Percentiles rank a stretch among this genome's conserved stretches.
Conservation (phyloP, 35 echinoderm and acorn worm species). For the Apostichopus parvimensis region DNA sequence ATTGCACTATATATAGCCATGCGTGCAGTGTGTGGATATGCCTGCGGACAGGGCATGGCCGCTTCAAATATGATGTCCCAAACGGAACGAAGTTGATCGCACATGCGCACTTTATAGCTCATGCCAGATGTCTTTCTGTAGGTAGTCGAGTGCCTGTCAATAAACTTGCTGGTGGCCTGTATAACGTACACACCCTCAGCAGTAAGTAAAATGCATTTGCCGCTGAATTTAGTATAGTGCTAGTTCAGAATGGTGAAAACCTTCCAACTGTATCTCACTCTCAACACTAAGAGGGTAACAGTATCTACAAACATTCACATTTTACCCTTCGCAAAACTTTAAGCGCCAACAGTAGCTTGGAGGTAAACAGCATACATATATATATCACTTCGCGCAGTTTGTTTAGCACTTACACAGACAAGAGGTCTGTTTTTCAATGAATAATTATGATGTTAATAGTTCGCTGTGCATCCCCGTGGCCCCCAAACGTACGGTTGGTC, state of each 20-base stretch:
- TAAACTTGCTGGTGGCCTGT: conserved; percentile 3
- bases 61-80: too few species aligned
- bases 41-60: too few species aligned
- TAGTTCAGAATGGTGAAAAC: too few species aligned
- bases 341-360: neutral
- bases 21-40: too few species aligned
- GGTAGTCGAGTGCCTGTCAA: neutral
- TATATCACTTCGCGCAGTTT: conserved; percentile 35
- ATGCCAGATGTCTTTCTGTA: conserved; percentile 5
- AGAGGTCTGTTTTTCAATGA: conserved; percentile 53
- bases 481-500: conserved; percentile 41
- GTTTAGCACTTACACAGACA: conserved; percentile 52
- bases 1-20: too few species aligned
- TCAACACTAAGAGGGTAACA: neutral
- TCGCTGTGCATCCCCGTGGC: conserved; percentile 33
- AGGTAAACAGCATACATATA: conserved; percentile 7
- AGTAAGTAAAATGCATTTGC: too few species aligned
- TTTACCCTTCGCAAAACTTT: neutral
- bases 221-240: too few species aligned
- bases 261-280: too few species aligned
- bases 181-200: neutral
- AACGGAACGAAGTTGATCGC: neutral
- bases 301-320: neutral
- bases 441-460: conserved; percentile 54
- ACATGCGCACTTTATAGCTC: neutral